These are phyloP conservation scores for Lates calcarifer DNA, from an alignment of 2,113 vertebrate species.

Conservation along the genomic window DNA sequence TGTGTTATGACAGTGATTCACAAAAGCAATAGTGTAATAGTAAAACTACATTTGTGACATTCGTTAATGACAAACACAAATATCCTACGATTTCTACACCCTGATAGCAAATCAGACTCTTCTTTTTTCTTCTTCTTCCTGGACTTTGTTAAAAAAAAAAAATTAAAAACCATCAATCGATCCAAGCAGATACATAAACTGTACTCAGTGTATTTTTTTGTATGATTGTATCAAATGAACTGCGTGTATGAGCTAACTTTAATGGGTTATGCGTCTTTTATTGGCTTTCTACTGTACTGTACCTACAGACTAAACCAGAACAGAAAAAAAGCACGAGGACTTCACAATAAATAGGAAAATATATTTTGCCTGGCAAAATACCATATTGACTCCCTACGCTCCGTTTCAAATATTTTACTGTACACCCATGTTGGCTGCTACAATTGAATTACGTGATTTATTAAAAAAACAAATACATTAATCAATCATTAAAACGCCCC, in stretches of 20 bases:
- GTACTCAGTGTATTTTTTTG: slow-evolving; percentile 26
- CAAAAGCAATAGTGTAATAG: slow-evolving; percentile 72
- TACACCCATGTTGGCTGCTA: slow-evolving; percentile 80
- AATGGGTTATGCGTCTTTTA: slow-evolving; percentile 56
- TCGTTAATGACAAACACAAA: slow-evolving; percentile 73
- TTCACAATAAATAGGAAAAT: slow-evolving; percentile 86
- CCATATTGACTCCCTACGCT: slow-evolving; percentile 66
- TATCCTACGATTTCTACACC: slow-evolving; percentile 66
- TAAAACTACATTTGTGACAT: slow-evolving; percentile 74
- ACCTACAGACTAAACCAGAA: slow-evolving; percentile 69
- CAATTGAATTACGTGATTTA: slow-evolving; percentile 76
- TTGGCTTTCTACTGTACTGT: slow-evolving; percentile 71
- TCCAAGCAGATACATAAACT: slow-evolving; percentile 50
- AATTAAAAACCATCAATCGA: slow-evolving; percentile 50
- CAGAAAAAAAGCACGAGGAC: slow-evolving; percentile 75
- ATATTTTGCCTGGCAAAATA: slow-evolving; percentile 78
- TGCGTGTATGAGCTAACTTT: slow-evolving; percentile 43
- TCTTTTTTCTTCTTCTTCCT: slow-evolving; percentile 50
- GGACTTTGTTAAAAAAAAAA: slow-evolving; percentile 63
- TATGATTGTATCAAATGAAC: slow-evolving; percentile 56
- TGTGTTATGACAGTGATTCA: slow-evolving; percentile 74
- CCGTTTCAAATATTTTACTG: slow-evolving; percentile 76
- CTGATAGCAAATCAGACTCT: slow-evolving; percentile 73
- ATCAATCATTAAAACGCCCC: slow-evolving; percentile 60
- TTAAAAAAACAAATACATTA: slow-evolving; percentile 68